A percentile compares a stretch with the other conserved stretches of the same genome.
Evolutionary conservation across 2,797 vertebrate species (phyloP).

Genomic region (Heliangelus exortis): DNA sequence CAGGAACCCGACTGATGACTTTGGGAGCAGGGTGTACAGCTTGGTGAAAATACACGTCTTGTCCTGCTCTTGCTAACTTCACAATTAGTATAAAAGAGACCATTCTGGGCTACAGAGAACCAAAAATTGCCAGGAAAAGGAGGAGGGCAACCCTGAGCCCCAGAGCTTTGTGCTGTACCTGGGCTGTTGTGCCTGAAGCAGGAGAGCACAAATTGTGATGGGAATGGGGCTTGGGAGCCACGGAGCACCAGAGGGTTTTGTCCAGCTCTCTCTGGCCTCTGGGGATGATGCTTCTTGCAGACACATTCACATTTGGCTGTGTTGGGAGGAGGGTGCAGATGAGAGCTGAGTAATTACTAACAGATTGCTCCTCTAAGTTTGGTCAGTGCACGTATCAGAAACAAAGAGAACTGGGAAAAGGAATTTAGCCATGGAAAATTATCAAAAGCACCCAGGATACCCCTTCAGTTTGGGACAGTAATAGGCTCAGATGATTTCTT

Average conservation of each 20-base stretch:
- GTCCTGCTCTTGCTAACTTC: neutral
- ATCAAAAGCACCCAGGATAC: conserved; percentile 25
- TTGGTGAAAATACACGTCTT: neutral
- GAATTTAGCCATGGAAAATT: conserved; percentile 27
- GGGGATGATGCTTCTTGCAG: neutral
- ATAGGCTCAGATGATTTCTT: conserved; percentile 13
- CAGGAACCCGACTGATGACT: neutral
- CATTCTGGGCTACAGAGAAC: neutral
- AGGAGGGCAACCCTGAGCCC: neutral
- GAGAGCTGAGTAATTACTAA: neutral
- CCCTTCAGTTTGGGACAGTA: conserved; percentile 28
- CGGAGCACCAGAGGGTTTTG: neutral
- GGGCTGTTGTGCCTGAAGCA: neutral
- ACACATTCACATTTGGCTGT: neutral
- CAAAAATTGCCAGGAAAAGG: neutral
- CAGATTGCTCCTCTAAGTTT: conserved; percentile 5
- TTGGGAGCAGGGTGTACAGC: neutral
- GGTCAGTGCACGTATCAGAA: neutral
- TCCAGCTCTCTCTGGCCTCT: neutral
- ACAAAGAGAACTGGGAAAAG: conserved; percentile 18
- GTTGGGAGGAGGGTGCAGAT: neutral
- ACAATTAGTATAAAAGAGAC: neutral
- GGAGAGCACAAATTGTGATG: neutral
- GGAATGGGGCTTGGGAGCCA: fast-evolving
- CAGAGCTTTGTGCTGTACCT: neutral